phyloP scores from a whole-genome alignment of 2,113 vertebrate genomes.

The Syngnathus typhle region DNA sequence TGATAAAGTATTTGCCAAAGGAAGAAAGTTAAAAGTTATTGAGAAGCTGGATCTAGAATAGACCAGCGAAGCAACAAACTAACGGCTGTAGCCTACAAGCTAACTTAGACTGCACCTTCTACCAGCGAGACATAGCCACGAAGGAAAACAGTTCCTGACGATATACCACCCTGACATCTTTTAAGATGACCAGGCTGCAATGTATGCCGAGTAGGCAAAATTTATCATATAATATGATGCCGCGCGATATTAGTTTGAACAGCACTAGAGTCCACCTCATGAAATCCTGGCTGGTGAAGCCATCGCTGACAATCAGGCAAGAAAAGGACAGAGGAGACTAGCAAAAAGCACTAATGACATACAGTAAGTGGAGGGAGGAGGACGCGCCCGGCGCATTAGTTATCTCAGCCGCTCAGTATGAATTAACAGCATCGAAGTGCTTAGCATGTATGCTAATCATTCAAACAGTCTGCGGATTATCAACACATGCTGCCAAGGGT shows the following conservation, averaged over 20 bases:
- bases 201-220: not conserved
- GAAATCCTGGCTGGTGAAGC: not conserved
- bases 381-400: conserved; percentile 33
- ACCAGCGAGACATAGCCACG: too few relatives aligned
- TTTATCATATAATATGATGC: not conserved
- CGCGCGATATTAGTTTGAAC: not conserved
- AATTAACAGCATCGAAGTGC: conserved; percentile 64
- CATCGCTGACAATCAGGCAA: conserved; percentile 14
- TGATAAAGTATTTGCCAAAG: too few relatives aligned
- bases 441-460: conserved; percentile 68
- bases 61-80: too few relatives aligned
- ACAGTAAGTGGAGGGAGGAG: conserved; percentile 27
- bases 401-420: conserved; percentile 65
- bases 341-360: conserved; percentile 3
- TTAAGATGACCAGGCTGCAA: too few relatives aligned
- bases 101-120: too few relatives aligned
- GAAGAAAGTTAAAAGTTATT: too few relatives aligned
- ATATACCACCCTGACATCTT: too few relatives aligned
- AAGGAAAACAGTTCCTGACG: too few relatives aligned
- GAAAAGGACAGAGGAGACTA: not conserved
- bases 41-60: too few relatives aligned
- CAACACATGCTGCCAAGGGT: conserved; percentile 49
- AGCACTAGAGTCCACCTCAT: not conserved
- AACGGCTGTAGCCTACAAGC: too few relatives aligned
- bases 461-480: conserved; percentile 60